Evolutionary conservation across 2,888 invertebrate species (phyloP), one percentile per base, ranked within the genome.

Genomic region (Agrilus mali): DNA sequence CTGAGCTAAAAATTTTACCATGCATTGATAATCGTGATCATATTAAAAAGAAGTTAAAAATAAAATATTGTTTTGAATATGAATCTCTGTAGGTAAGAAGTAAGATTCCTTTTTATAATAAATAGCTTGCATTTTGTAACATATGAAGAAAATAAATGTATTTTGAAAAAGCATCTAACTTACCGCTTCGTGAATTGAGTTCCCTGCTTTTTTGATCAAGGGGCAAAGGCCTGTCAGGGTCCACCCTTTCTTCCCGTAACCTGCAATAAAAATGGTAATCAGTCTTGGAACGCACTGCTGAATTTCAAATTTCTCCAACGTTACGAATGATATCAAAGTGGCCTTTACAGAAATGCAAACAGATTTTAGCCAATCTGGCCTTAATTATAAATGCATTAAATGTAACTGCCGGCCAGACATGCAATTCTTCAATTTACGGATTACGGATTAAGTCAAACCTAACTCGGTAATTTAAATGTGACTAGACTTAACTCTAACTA

Each of bases 171-270:
- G 27, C 10, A 10, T 27, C 10, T 10, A 43, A 65, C 73, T 79
- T 72, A 88, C 88, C 86, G 71, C 88, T 87, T 73, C 86, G 83
- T 60, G 88, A 87, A 67, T 86, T 87, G 61, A 81, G 73, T 67
- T 88, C 88, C 65, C 87, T 77, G 51, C 84, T 83, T 73, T 89
- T 88, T 65, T 82, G 77, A 63, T 83, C 88, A 69, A 82, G 74
- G 46, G 82, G 82, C 66, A 85, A 72, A 54, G 82, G 82, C 66
- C 86, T 77, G 63, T 89, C 88, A 55, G 82, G 80, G 63, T 88
- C 88, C 47, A 85, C 83, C 66, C 88, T 73, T 69, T 89, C 88
- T 66, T 89, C 89, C 60, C 87, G 78, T 71, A 89, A 77, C 78
- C 88, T 87, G 77, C 45, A 80, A 80, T 71, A 73, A 72, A 27